Conservation (phyloP, 1,140 invertebrate species). For the Ceratoteleas bidentatus region DNA sequence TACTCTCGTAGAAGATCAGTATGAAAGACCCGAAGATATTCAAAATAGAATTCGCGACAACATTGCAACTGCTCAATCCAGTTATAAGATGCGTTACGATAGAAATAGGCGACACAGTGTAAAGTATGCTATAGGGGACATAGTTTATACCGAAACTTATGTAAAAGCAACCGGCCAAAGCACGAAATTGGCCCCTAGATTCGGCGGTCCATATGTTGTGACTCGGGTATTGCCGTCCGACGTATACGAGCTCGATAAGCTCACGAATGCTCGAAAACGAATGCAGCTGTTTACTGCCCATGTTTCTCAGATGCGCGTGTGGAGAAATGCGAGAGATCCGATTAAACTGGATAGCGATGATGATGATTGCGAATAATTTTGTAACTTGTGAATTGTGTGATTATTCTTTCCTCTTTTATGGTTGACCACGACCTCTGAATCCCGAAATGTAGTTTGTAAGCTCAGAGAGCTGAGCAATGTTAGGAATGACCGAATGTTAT, state of each 20-base stretch:
- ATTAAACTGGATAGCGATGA: too few relatives aligned
- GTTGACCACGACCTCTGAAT: too few relatives aligned
- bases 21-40: neutral
- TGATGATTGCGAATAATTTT: too few relatives aligned
- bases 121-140: neutral
- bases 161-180: neutral
- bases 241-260: neutral
- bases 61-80: neutral
- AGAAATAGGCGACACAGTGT: neutral
- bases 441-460: too few relatives aligned
- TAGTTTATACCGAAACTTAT: neutral
- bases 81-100: neutral
- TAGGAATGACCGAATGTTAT: too few relatives aligned
- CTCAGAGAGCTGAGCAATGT: too few relatives aligned
- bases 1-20: neutral
- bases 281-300: neutral
- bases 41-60: conserved; percentile 32
- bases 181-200: neutral
- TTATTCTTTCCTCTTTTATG: too few relatives aligned
- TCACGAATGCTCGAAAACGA: neutral
- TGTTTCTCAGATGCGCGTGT: neutral
- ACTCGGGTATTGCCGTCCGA: neutral
- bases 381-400: too few relatives aligned
- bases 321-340: neutral
- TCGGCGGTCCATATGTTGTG: too few relatives aligned